phyloP scores from a whole-genome alignment of 2,797 vertebrate genomes.

The Margarornis squamiger region DNA sequence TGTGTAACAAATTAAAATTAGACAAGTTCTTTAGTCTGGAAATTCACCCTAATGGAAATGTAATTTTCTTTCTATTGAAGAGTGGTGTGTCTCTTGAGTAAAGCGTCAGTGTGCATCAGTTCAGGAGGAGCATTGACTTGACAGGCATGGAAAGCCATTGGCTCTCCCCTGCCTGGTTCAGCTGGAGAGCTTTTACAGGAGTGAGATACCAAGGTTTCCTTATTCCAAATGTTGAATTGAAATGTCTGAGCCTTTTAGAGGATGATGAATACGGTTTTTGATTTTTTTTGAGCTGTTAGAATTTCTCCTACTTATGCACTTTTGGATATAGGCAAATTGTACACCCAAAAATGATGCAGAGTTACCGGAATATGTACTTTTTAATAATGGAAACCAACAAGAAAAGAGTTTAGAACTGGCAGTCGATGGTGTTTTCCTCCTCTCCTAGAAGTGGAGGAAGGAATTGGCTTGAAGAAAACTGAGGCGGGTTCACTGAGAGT shows the following conservation, averaged over 20 bases:
- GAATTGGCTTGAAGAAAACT: neutral
- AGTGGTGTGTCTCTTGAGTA: neutral
- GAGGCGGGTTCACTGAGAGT: neutral
- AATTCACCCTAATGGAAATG: neutral
- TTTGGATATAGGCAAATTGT: neutral
- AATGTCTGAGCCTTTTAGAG: neutral
- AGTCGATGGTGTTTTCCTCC: neutral
- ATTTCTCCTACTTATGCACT: neutral
- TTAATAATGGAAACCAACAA: neutral
- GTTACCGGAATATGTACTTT: neutral
- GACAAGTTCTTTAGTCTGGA: constrained; percentile 37
- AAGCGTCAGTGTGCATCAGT: neutral
- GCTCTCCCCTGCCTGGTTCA: neutral
- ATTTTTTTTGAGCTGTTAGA: neutral
- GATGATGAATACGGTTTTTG: neutral
- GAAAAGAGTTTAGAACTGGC: neutral
- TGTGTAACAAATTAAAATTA: constrained; percentile 57
- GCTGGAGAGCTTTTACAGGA: neutral
- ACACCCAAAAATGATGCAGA: neutral
- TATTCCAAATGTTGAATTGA: neutral
- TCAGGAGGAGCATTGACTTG: constrained; percentile 13
- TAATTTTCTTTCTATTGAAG: neutral
- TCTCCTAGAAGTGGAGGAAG: neutral
- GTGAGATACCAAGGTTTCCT: neutral
- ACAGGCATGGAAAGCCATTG: constrained; percentile 8